Evolutionary conservation across 64 coral and sea anemone genomes (phyloP), one percentile per base, ranked within the genome.

Genomic region (Stichodactyla mertensii): DNA sequence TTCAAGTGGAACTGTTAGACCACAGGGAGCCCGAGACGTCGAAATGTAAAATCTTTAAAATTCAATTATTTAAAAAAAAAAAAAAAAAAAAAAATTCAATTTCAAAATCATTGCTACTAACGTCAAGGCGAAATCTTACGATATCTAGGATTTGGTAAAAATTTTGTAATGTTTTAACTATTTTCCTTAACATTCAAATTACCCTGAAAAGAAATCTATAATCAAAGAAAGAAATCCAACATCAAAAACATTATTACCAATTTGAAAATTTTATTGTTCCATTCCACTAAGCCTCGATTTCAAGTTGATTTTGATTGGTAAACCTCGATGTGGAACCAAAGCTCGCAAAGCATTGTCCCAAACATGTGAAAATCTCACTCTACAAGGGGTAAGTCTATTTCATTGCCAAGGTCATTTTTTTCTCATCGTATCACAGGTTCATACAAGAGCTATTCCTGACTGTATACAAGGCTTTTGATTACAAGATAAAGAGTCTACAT

Each of bases 351-450:
- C 36, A 79, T 52, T 79, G 13, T 3, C 77, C 26, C 51, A 52
- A 45, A 79, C 77, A 7, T 81, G 78, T 81, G 52, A 81, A 81
- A 81, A 53, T 81, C 45, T 81, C 36, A 53, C 77, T 20, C 7
- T 15, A 7, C 51, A 71, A 20, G 67, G 13, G 24, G 54, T 28
- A 55, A 28, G 18, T 53, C 0, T n/a, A 16, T 28, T 52, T 53
- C 6, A 28, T 18, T 15, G 52, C 53, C 78, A 81, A 81, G 78
- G 78, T 81, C 78, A 81, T 81, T 53, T n/a, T n/a, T 77, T 52
- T 51, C 36, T 45, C 36, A 45, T 45, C 36, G 36, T 45, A 45
- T 45, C 36, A 45, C 36, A 2, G 36, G 36, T 45, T 45, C 36
- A 45, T 45, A 45, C 36, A 45, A 45, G 3, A 45, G 36, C 36